Evolutionary conservation across 2,113 vertebrate species (phyloP).

Genomic region (Urocitellus parryii): DNA sequence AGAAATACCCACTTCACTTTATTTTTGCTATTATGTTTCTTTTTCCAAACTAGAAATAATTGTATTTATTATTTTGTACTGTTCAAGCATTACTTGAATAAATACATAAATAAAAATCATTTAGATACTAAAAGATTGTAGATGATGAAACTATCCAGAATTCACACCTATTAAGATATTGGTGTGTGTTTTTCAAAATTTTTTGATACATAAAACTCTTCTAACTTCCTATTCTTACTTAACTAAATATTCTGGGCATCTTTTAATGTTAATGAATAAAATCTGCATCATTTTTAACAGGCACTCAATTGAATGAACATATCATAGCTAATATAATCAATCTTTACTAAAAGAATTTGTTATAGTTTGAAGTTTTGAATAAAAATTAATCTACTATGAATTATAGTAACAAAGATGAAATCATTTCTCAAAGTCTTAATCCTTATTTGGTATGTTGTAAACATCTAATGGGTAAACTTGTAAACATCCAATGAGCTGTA

Average conservation of each 20-base stretch:
- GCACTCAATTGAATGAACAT: neutral
- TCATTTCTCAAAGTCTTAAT: neutral
- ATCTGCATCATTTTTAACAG: neutral
- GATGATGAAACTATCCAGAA: neutral
- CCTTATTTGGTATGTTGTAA: neutral
- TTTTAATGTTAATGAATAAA: neutral
- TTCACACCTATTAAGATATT: neutral
- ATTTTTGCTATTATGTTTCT: neutral
- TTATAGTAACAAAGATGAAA: neutral
- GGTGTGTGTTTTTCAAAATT: neutral
- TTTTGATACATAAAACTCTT: neutral
- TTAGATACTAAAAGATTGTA: neutral
- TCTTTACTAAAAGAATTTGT: neutral
- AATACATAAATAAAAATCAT: neutral
- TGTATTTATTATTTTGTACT: conserved; percentile 8
- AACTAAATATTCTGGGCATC: neutral
- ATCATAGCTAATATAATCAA: neutral
- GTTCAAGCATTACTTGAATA: neutral
- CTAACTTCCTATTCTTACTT: neutral
- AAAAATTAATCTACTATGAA: neutral
- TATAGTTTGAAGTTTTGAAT: neutral
- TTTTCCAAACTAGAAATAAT: conserved; percentile 5
- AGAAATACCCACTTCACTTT: neutral
- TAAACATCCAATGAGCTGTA: neutral
- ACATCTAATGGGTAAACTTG: neutral